Percentiles rank a stretch among this genome's conserved stretches.
phyloP scores from a whole-genome alignment of 35 echinoderm and acorn worm species.

The Diadema setosum region DNA sequence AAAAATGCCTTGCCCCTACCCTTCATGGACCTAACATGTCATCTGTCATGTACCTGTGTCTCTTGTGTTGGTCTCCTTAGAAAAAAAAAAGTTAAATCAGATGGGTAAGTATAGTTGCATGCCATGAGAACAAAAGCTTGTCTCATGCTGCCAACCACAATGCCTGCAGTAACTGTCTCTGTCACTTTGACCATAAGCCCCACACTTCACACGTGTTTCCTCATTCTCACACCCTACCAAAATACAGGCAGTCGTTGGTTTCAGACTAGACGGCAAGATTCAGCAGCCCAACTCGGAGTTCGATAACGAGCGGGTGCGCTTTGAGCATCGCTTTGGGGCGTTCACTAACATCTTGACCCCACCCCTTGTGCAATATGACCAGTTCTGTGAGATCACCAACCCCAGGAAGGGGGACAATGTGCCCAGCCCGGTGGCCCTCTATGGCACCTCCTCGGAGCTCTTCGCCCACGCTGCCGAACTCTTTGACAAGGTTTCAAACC shows the following conservation, averaged over 20 bases:
- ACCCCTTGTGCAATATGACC: constrained; percentile 91
- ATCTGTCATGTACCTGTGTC: no score
- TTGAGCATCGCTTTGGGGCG: constrained; percentile 83
- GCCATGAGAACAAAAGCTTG: no score
- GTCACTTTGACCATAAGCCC: no score
- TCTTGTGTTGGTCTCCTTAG: no score
- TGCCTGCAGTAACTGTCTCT: no score
- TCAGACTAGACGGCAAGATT: constrained; percentile 76
- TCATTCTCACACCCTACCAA: no score
- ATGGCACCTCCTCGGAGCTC: constrained; percentile 55
- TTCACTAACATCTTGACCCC: constrained; percentile 75
- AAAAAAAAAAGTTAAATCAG: no score
- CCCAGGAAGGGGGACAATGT: constrained; percentile 31
- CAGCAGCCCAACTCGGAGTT: constrained; percentile 78
- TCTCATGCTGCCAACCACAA: no score
- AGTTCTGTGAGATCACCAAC: constrained; percentile 74
- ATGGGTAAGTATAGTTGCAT: no score
- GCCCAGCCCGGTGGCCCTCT: constrained; percentile 46
- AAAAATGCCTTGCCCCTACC: no score
- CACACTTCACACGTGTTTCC: no score
- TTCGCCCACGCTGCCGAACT: constrained; percentile 58
- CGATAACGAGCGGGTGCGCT: constrained; percentile 84
- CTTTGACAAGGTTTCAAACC: constrained; percentile 77
- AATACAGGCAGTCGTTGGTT: constrained; percentile 79
- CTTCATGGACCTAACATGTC: no score